These are phyloP conservation scores for Eristalis pertinax DNA, from an alignment of 2,888 invertebrate species.

Conservation along the genomic window DNA sequence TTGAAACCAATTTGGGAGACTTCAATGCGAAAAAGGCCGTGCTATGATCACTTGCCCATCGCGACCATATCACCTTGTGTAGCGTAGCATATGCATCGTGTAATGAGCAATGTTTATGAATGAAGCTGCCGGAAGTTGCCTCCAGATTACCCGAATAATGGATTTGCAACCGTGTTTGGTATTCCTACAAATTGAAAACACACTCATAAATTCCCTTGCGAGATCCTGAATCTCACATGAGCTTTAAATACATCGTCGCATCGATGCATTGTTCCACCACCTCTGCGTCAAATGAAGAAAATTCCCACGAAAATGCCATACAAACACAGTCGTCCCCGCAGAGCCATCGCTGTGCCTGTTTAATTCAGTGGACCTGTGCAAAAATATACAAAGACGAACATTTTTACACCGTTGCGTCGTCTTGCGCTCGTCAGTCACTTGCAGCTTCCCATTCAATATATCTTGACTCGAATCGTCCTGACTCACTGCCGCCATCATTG, in stretches of 20 bases:
- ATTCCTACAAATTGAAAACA: background rate
- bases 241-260: background rate
- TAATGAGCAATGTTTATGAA: background rate
- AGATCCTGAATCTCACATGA: background rate
- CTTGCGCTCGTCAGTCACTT: background rate
- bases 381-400: background rate
- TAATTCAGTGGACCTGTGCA: background rate
- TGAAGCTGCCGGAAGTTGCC: background rate
- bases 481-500: constrained; percentile 2
- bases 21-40: background rate
- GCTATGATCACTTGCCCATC: background rate
- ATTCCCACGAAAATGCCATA: constrained; percentile 13
- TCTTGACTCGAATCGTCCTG: background rate
- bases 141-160: background rate
- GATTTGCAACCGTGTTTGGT: background rate
- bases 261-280: background rate
- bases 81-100: background rate
- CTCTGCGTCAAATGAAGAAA: background rate
- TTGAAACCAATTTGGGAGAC: background rate
- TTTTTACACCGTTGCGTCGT: background rate
- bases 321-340: background rate
- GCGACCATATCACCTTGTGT: background rate
- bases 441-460: background rate
- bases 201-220: background rate
- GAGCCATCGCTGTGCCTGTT: background rate